Evolutionary conservation across 2,888 invertebrate genomes (phyloP), one percentile per base, ranked within the genome.

Genomic region (Lissocephala sabroskyi): DNA sequence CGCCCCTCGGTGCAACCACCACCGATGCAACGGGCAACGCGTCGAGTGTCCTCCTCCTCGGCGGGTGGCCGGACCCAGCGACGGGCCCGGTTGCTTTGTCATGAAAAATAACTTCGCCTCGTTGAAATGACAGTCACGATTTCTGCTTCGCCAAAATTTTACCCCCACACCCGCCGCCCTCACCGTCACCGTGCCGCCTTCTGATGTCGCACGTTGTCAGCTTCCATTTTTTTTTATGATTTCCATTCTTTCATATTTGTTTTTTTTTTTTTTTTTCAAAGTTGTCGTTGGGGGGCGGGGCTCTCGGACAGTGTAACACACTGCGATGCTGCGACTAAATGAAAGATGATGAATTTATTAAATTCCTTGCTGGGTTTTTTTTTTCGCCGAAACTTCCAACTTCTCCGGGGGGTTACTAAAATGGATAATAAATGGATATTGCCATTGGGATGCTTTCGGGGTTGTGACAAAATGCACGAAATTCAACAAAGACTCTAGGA

Each of bases 61-160:
- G n/a, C n/a, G n/a, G n/a, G n/a, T n/a, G n/a, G n/a, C n/a, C n/a
- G n/a, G n/a, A n/a, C n/a, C n/a, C n/a, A n/a, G n/a, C n/a, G n/a
- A n/a, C n/a, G n/a, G n/a, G n/a, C n/a, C 63, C 53, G 59, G 62
- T 53, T 74, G 74, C 67, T 67, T 68, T 68, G 78, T 74, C 68
- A 68, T 68, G 68, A 68, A 77, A 68, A 68, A 68, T 68, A 68
- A 70, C 68, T 68, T 70, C 59, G 78, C 68, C 77, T 68, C 68
- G 68, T 68, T 68, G 78, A 68, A 68, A 68, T 68, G 68, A 68
- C 68, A 68, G 68, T 68, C 68, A 68, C 68, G 68, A 77, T 68
- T 68, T 77, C 56, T 56, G 48, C 51, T 65, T 70, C 66, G 52
- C 65, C 70, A n/a, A n/a, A n/a, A n/a, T n/a, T n/a, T n/a, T n/a